Base-by-base conservation (phyloP, 2,113 vertebrate species). In the Nyctereutes procyonoides region DNA sequence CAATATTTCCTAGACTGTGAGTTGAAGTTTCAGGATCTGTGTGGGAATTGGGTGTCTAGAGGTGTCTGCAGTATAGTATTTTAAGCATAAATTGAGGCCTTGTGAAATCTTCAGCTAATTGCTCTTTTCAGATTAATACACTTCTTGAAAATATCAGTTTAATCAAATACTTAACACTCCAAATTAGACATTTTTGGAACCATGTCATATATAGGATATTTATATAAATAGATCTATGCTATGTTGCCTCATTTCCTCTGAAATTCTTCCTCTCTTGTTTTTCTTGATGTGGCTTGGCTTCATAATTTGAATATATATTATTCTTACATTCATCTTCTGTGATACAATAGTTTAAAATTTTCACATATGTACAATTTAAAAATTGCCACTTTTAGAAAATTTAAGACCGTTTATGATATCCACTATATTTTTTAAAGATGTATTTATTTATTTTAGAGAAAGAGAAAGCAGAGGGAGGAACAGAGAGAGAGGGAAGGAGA, bases 21-120 rank as follows among this genome's bases (percentile, higher is more conserved):
- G 99, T 99, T 99, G 99, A 99, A 99, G 98, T 99, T 99, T 94
- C 99, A 99, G 19, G 99, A 99, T 98, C 99, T 99, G 93, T 99
- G 99, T 94, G 99, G 99, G 97, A 99, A 99, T 98, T 99, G 98
- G 99, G 85, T 96, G 8, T 13, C 96, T 96, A 98, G 97, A 98
- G 97, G 96, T 95, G 93, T 97, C 97, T 98, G 92, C 95, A 97
- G 94, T 96, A 98, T 84, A 86, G 98, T 97, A 93, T 98, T 98
- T 7, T 98, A 98, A 98, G 15, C 97, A 95, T 80, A 98, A 98
- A 96, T 95, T 93, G 80, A 98, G 91, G 96, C 95, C 87, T 97
- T 97, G 92, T 98, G 93, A 97, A 97, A 97, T 96, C 94, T 97
- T 97, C 95, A 96, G 71, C 91, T 93, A 96, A 96, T 74, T 82